These are phyloP conservation scores for Chromis chromis DNA, from an alignment of 2,797 vertebrate genomes.

Conservation along the genomic window DNA sequence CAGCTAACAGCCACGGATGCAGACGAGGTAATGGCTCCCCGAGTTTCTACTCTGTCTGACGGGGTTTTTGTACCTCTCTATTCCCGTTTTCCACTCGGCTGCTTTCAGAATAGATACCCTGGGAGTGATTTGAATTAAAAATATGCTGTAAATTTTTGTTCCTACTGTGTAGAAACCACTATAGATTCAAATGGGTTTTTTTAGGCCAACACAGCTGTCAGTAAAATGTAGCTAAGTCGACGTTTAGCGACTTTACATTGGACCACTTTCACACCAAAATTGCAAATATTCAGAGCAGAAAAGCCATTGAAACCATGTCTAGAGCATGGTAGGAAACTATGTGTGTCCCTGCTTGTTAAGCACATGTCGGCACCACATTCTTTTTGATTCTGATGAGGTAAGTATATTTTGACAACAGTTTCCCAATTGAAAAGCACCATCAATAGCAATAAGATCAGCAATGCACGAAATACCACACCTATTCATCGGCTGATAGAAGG, in stretches of 20 bases:
- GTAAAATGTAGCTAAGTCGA: conserved; percentile 8
- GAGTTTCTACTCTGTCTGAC: conserved; percentile 61
- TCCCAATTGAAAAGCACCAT: background rate
- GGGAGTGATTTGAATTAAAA: conserved; percentile 59
- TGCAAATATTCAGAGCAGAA: conserved; percentile 11
- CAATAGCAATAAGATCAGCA: background rate
- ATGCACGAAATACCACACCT: background rate
- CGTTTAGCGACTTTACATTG: conserved; percentile 30
- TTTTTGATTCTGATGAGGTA: too few relatives aligned
- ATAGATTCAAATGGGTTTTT: conserved; percentile 20
- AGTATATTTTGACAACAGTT: background rate
- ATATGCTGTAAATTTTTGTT: conserved; percentile 37
- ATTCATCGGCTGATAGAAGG: background rate
- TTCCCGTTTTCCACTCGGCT: conserved; percentile 60
- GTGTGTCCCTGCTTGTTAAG: background rate
- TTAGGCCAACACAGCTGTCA: conserved; percentile 37
- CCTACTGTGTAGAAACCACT: conserved; percentile 36
- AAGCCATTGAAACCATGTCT: background rate
- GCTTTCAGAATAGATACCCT: conserved; percentile 48
- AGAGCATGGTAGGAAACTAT: conserved; percentile 15
- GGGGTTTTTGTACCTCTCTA: conserved; percentile 51
- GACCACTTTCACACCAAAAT: conserved; percentile 24
- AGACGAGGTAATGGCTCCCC: conserved; percentile 88
- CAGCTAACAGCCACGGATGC: conserved; percentile 97
- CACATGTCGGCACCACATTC: too few relatives aligned